Evolutionary conservation across 2,113 vertebrate genomes (phyloP), one percentile per base, ranked within the genome.

Genomic region (Heterocephalus glaber): DNA sequence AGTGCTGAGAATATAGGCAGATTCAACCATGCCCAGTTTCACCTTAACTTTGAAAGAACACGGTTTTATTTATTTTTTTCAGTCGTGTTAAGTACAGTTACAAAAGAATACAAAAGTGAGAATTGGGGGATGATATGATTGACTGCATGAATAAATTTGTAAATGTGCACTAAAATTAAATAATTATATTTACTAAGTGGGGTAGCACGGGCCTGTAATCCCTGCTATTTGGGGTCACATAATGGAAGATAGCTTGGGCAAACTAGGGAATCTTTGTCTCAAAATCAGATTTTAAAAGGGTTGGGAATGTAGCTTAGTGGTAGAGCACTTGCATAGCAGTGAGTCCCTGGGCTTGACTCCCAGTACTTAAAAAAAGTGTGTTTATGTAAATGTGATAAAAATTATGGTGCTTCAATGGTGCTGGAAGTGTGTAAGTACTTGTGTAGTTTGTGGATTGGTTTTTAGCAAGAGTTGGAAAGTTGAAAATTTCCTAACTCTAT

Each of bases 111-210:
- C 47, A 68, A 74, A 66, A 74, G 20, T 90, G n/a, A 5, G 13
- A 86, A 54, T 16, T 90, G 33, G 47, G 61, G 66, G 26, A 41
- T 49, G 33, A 3, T 13, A 49, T 58, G 3, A 74, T 61, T 92
- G 22, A 54, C 16, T 60, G 33, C 19, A 70, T 38, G 12, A 49
- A 92, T 19, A 60, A 35, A 77, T 61, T 90, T 76, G 54, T 44
- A 93, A 88, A 24, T 79, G 4, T 52, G 14, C 26, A 30, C 61
- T 83, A 91, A 93, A 83, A 65, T 93, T n/a, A 89, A 70, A 81
- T 52, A 93, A 83, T 70, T 47, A 22, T 19, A 28, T 33, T 49
- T 77, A 30, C 74, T 49, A 17, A 26, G 28, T 49, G 44, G 13
- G 74, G 74, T 77, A 44, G 6, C 74, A 33, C 26, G 33, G 14